Evolutionary conservation across 2,797 vertebrate species (phyloP).

Genomic region (Thunnus albacares): DNA sequence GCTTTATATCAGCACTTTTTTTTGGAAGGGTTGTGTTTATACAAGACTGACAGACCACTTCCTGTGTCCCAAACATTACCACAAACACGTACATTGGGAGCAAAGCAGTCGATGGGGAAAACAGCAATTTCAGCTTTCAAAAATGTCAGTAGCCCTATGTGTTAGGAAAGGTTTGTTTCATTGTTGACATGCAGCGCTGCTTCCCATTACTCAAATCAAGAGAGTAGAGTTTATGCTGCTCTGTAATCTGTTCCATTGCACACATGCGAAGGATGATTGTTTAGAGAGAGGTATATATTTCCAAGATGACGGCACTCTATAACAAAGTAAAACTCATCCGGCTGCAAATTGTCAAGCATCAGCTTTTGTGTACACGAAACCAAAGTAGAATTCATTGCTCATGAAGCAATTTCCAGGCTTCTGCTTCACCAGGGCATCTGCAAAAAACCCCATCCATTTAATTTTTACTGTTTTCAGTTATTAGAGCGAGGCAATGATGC

Average conservation of each 20-base stretch:
- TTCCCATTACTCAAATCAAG: conserved; percentile 34
- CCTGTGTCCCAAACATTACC: conserved; percentile 75
- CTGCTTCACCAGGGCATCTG: background rate
- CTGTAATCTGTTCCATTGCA: conserved; percentile 27
- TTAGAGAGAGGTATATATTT: conserved; percentile 42
- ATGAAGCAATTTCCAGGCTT: background rate
- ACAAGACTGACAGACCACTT: conserved; percentile 78
- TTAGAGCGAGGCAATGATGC: background rate
- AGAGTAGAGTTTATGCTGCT: conserved; percentile 16
- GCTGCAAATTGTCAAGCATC: conserved; percentile 60
- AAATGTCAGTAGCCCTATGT: conserved; percentile 13
- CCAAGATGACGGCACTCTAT: conserved; percentile 48
- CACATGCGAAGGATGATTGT: conserved; percentile 35
- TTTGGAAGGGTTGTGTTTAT: conserved; percentile 75
- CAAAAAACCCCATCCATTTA: conserved; percentile 5
- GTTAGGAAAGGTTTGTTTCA: conserved; percentile 30
- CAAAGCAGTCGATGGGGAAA: background rate
- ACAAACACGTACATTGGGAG: conserved; percentile 29
- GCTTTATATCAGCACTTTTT: conserved; percentile 78
- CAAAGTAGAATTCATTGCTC: conserved; percentile 5
- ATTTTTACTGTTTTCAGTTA: conserved; percentile 33
- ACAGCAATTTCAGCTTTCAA: conserved; percentile 11
- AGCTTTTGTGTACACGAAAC: conserved; percentile 36
- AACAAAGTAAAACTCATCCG: conserved; percentile 40
- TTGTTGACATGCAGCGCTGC: conserved; percentile 16